Evolutionary conservation across 2,888 invertebrate species (phyloP).

Genomic region (Branchellion lobata): DNA sequence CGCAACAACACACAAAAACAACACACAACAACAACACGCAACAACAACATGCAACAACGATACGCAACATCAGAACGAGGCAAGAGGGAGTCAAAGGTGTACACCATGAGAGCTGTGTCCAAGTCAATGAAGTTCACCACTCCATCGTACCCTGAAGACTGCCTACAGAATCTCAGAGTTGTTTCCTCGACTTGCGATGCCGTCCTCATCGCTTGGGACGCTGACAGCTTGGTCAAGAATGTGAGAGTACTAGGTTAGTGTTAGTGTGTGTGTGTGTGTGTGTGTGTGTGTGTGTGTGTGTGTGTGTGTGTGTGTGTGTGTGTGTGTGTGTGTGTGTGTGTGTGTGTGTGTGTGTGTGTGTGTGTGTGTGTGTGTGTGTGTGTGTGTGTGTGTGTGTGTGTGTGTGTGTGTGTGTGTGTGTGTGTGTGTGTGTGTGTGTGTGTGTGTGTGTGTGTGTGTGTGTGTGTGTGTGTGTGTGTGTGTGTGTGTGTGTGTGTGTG

Average conservation of each 20-base stretch:
- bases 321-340: too few relatives aligned
- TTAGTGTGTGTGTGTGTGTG: background rate
- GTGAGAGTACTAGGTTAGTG: background rate
- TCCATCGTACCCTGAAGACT: slow-evolving; percentile 59
- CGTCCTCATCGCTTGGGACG: slow-evolving; percentile 61
- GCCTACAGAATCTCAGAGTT: slow-evolving; percentile 58
- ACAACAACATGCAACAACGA: background rate
- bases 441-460: too few relatives aligned
- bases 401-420: too few relatives aligned
- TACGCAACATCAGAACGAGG: slow-evolving; percentile 13
- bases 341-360: too few relatives aligned
- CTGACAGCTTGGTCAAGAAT: slow-evolving; percentile 49
- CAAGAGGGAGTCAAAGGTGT: too few relatives aligned
- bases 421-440: too few relatives aligned
- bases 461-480: too few relatives aligned
- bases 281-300: background rate
- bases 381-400: too few relatives aligned
- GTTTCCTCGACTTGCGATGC: slow-evolving; percentile 59
- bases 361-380: too few relatives aligned
- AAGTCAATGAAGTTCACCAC: slow-evolving; percentile 58
- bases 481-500: too few relatives aligned
- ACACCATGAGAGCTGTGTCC: slow-evolving; percentile 60
- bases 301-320: background rate
- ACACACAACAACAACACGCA: too few relatives aligned
- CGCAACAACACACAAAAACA: too few relatives aligned